Evolutionary conservation across 2,113 vertebrate genomes (phyloP), one percentile per base, ranked within the genome.

Genomic region (Calidris pygmaea): DNA sequence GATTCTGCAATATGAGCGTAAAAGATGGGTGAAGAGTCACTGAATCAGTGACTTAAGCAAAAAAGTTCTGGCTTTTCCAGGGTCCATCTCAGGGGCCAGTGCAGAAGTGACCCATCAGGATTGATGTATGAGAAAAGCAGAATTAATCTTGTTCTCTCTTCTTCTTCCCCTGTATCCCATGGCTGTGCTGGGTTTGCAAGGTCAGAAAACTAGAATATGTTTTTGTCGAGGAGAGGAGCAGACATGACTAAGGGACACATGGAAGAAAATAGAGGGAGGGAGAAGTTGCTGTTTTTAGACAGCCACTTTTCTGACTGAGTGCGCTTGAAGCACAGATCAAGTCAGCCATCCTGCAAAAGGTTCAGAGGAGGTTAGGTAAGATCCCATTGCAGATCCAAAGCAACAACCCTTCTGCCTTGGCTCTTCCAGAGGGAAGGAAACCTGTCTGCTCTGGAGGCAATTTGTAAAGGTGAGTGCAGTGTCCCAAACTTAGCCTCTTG

Each of bases 251-350:
- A 87, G 48, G 53, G 80, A 50, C 65, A 73, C 32, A 4, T 27
- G 76, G 84, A 77, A 93, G 43, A 1, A 4, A 53, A 75, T 29
- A 75, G 0, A 0, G 30, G 12, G 37, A 68, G 58, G 48, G 90
- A 72, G 39, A 68, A 66, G 45, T 32, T 82, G 73, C 80, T 75
- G 41, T 1, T 58, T 96, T 90, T 63, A 87, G 43, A 48, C 32
- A 89, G 29, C 5, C 73, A 11, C 70, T 92, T 91, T 96, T 87
- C 80, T 95, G 45, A 85, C 29, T 73, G 62, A 94, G 74, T 85
- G 85, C 70, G 34, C 56, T 92, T 89, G 26, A 89, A 62, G 53
- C 52, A 62, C 56, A 79, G 70, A 75, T 76, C 58, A 76, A 87
- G 50, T 41, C 24, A 87, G 23, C 43, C 32, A 7, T 87, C 50